These are phyloP conservation scores for Syrmaticus mikado DNA, from an alignment of 2,113 vertebrate species.

Conservation along the genomic window DNA sequence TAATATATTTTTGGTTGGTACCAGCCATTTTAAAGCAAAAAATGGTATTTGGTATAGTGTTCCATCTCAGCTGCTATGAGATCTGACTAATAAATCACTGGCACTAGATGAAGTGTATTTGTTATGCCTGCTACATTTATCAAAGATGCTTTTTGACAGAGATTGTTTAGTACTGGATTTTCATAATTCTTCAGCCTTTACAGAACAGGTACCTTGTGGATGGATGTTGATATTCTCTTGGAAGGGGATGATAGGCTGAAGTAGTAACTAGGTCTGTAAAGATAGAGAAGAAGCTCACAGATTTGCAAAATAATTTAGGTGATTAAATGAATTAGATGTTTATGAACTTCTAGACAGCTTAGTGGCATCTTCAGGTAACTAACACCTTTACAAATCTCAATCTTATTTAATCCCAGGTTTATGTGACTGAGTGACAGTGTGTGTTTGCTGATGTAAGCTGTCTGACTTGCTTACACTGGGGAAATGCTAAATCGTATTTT, in stretches of 20 bases:
- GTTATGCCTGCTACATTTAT: constrained; percentile 22
- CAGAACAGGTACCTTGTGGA: not conserved
- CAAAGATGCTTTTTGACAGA: constrained; percentile 6
- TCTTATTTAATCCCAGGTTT: not conserved
- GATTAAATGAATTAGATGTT: not conserved
- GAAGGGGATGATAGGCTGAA: not conserved
- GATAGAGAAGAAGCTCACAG: not conserved
- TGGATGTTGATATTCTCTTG: not conserved
- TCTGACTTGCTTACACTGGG: not conserved
- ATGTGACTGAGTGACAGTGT: not conserved
- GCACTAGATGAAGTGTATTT: not conserved
- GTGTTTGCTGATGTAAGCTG: not conserved
- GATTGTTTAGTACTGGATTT: not conserved
- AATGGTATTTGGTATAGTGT: constrained; percentile 9
- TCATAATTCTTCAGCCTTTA: not conserved
- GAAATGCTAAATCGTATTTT: not conserved
- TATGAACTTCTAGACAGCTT: not conserved
- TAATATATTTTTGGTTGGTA: constrained; percentile 31
- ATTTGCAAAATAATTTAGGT: not conserved
- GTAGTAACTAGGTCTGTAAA: not conserved
- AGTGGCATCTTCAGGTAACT: not conserved
- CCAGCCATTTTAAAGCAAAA: not conserved
- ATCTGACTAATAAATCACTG: constrained; percentile 13
- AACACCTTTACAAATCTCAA: not conserved
- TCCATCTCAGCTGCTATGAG: constrained; percentile 8